Conservation (phyloP, 2,797 vertebrate genomes). For the Australoheros facetus region DNA sequence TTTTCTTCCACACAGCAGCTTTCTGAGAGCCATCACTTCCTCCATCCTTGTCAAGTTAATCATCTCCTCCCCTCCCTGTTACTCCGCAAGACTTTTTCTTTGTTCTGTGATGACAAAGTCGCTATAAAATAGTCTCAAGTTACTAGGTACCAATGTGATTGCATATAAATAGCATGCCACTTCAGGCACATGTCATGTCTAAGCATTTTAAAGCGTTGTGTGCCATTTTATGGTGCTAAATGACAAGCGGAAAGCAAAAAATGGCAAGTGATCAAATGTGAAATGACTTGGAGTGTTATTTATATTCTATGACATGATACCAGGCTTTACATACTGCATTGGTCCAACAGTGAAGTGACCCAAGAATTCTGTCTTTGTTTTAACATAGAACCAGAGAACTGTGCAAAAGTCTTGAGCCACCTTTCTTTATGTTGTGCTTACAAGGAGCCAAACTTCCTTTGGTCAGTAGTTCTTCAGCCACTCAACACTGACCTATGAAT, state of each 20-base stretch:
- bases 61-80: conserved; percentile 15
- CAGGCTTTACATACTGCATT: no score
- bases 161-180: neutral
- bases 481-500: no score
- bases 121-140: neutral
- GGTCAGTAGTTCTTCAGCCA: neutral
- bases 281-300: no score
- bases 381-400: no score
- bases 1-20: conserved; percentile 26
- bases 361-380: no score
- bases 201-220: neutral
- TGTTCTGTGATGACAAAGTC: conserved; percentile 27
- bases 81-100: conserved; percentile 15
- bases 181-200: neutral
- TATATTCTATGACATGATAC: no score
- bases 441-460: neutral
- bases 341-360: no score
- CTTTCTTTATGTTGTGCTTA: neutral
- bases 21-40: conserved; percentile 50
- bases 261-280: no score
- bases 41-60: conserved; percentile 39
- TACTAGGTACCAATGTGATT: neutral
- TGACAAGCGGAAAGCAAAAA: no score
- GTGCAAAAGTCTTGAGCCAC: no score
- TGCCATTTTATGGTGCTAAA: neutral